Evolutionary conservation across 2,888 invertebrate species (phyloP).

Genomic region (Macropis europaea): DNA sequence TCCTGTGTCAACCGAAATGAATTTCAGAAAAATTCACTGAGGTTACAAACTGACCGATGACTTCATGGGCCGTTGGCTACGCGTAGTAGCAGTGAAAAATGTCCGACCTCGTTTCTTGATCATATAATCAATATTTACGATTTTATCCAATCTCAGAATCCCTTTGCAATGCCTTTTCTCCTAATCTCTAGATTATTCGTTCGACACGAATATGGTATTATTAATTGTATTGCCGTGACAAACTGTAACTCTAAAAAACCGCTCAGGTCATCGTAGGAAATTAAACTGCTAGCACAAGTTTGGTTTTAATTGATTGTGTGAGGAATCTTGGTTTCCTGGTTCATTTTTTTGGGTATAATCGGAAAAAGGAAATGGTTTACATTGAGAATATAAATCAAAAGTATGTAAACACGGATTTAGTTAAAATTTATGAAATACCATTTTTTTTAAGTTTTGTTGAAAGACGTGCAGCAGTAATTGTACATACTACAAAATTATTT

Average conservation of each 20-base stretch:
- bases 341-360: background rate
- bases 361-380: too few species aligned
- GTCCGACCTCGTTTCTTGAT: conserved; percentile 74
- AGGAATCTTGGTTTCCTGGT: background rate
- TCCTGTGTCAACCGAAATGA: background rate
- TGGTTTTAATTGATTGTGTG: background rate
- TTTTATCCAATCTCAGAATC: conserved; percentile 72
- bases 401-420: too few species aligned
- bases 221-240: conserved; percentile 2
- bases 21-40: conserved; percentile 4
- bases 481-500: too few species aligned
- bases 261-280: background rate
- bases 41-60: background rate
- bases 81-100: conserved; percentile 33
- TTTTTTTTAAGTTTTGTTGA: too few species aligned
- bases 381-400: too few species aligned
- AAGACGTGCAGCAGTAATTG: too few species aligned
- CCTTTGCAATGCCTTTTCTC: conserved; percentile 43
- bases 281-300: background rate
- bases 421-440: too few species aligned
- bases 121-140: conserved; percentile 76
- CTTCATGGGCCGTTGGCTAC: background rate
- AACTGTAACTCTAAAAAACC: background rate
- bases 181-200: conserved; percentile 33
- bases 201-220: conserved; percentile 17